Percentiles rank a stretch among this genome's conserved stretches.
phyloP scores from a whole-genome alignment of 2,888 invertebrate genomes.

The Zaprionus lineosus region DNA sequence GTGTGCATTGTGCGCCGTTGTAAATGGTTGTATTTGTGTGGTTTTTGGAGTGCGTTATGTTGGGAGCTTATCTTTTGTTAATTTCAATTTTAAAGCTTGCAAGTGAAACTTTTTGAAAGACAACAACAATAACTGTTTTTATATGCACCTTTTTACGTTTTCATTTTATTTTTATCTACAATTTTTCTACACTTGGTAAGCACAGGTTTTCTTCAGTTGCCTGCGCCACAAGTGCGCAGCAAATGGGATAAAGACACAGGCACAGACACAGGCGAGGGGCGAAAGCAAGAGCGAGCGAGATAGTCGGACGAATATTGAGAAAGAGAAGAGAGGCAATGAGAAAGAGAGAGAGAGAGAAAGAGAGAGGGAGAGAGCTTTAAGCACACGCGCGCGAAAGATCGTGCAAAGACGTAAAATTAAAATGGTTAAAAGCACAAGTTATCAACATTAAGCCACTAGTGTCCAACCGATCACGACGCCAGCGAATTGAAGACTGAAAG shows the following conservation, averaged over 20 bases:
- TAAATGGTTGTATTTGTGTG: slow-evolving; percentile 9
- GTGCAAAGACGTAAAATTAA: slow-evolving; percentile 36
- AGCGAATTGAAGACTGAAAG: slow-evolving; percentile 65
- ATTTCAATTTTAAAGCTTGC: slow-evolving; percentile 10
- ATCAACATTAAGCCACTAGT: slow-evolving; percentile 7
- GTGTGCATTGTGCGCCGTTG: slow-evolving; percentile 26
- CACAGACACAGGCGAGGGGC: not conserved
- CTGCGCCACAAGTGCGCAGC: slow-evolving; percentile 53
- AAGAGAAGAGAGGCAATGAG: slow-evolving; percentile 7
- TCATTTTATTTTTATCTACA: slow-evolving; percentile 71
- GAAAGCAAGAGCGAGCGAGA: slow-evolving; percentile 5
- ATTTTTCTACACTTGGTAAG: slow-evolving; percentile 62
- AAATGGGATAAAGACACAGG: slow-evolving; percentile 11
- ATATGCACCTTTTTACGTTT: slow-evolving; percentile 67
- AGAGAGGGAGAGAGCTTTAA: slow-evolving; percentile 45
- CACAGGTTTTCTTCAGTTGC: slow-evolving; percentile 62
- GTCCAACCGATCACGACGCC: slow-evolving; percentile 67
- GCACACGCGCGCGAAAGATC: slow-evolving; percentile 41
- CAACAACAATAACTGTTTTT: slow-evolving; percentile 43
- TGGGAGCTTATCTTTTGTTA: slow-evolving; percentile 8
- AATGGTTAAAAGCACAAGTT: slow-evolving; percentile 19
- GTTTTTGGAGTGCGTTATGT: slow-evolving; percentile 1
- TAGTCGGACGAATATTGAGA: no score
- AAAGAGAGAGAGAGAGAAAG: slow-evolving; percentile 20
- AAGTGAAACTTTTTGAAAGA: slow-evolving; percentile 61